Evolutionary conservation across 2,797 vertebrate species (phyloP), one percentile per base, ranked within the genome.

Genomic region (Molossus alvarezi): DNA sequence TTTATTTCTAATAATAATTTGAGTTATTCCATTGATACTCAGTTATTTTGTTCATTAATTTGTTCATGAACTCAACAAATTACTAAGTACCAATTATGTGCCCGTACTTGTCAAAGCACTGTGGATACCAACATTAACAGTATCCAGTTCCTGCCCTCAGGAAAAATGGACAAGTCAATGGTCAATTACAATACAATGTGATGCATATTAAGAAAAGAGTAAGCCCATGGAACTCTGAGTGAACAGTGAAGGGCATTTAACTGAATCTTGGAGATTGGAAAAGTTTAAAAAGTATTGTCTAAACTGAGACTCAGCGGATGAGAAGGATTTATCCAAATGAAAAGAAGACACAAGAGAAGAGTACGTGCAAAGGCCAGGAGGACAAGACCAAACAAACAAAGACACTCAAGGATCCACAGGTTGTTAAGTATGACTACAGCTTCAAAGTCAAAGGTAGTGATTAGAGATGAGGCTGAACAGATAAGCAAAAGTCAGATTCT

Each of bases 361-460:
- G 48, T 89, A 65, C 73, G 48, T 85, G 3, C 10, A 80, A 81
- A 75, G n/a, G n/a, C 53, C 29, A 64, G 7, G 14, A 80, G 41
- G 33, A 67, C 29, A 60, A 51, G 55, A 71, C 7, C 25, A 72
- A 80, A 25, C 51, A 80, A 79, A 29, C 45, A 57, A 67, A 90
- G 82, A 87, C 29, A 37, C 41, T 90, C n/a, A 65, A 79, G 18
- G 23, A 48, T 45, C 29, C 13, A 10, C 51, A 88, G 77, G 17
- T 88, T 58, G 65, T 58, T 77, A n/a, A 58, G 1, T 53, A n/a
- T n/a, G 64, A 72, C 11, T 87, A 88, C 14, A 83, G 20, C 48
- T 76, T 84, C n/a, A 87, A 88, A 71, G 71, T 91, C 64, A 82
- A 94, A 37, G 9, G 14, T 13, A 72, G 57, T 86, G 65, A 90